Conservation (phyloP, 2,113 vertebrate genomes). For the Triplophysa tibetana region DNA sequence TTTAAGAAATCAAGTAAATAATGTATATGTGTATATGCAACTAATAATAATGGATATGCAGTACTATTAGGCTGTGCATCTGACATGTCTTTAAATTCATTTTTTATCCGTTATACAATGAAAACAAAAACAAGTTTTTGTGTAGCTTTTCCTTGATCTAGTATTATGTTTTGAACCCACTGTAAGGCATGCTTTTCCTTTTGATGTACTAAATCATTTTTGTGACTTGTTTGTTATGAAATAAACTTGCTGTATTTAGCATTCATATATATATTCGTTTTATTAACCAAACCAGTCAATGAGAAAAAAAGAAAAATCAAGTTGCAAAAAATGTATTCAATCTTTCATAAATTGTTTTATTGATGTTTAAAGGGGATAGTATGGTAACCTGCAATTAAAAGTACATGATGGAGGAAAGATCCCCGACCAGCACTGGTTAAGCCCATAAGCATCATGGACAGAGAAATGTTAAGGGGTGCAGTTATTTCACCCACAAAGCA, state of each 20-base stretch:
- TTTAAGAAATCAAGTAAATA: background rate
- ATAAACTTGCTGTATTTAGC: constrained; percentile 10
- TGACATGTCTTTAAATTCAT: background rate
- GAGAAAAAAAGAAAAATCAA: background rate
- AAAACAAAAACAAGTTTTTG: constrained; percentile 21
- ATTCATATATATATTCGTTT: background rate
- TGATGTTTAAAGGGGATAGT: constrained; percentile 34
- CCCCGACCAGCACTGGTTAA: constrained; percentile 5
- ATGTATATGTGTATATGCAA: constrained; percentile 2
- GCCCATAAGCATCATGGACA: constrained; percentile 13
- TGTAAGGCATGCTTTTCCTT: constrained; percentile 8
- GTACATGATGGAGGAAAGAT: constrained; percentile 20
- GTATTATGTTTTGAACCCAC: background rate
- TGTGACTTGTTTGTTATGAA: constrained; percentile 24
- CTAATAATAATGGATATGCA: background rate
- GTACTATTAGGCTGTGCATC: background rate
- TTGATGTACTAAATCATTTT: constrained; percentile 1
- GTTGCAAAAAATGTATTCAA: constrained; percentile 25
- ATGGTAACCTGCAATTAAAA: constrained; percentile 24
- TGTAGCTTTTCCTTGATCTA: constrained; percentile 9
- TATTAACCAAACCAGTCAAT: background rate
- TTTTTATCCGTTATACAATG: constrained; percentile 3
- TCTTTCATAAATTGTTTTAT: constrained; percentile 35
- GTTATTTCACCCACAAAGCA: constrained; percentile 15
- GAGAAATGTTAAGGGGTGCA: background rate